Evolutionary conservation across 2,797 vertebrate genomes (phyloP).

Genomic region (Taenioides sp.): DNA sequence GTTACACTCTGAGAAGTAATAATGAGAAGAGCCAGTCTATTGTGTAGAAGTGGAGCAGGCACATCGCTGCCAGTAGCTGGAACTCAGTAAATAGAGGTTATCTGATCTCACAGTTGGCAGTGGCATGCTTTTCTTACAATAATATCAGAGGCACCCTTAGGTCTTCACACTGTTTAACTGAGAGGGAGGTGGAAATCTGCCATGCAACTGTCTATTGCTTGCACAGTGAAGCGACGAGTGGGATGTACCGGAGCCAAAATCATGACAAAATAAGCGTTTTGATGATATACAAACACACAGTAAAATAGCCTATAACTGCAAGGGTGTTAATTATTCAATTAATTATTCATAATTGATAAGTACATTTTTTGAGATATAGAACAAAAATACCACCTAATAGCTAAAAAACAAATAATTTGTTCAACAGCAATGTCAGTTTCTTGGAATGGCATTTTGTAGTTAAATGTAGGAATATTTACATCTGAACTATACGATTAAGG

Average conservation of each 20-base stretch:
- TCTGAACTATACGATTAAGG: too few species aligned
- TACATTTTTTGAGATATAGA: not conserved
- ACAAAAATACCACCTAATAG: not conserved
- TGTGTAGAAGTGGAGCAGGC: slow-evolving; percentile 45
- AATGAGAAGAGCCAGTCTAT: slow-evolving; percentile 44
- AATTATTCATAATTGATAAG: not conserved
- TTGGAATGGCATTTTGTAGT: too few species aligned
- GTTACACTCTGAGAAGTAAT: slow-evolving; percentile 26
- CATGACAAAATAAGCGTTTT: not conserved
- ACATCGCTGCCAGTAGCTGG: slow-evolving; percentile 30
- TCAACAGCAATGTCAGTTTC: not conserved
- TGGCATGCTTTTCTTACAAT: slow-evolving; percentile 35
- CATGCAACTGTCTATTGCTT: not conserved
- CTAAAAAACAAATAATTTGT: not conserved
- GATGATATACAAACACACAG: not conserved
- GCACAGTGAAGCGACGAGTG: not conserved
- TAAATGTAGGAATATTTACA: too few species aligned
- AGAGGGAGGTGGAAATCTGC: not conserved
- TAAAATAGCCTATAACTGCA: not conserved
- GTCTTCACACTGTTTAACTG: slow-evolving; percentile 40
- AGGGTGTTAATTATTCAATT: not conserved
- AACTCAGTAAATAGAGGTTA: slow-evolving; percentile 36
- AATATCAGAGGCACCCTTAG: slow-evolving; percentile 46
- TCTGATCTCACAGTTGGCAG: slow-evolving; percentile 46
- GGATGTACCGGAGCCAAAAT: not conserved